Percentiles rank a stretch among this genome's conserved stretches.
These are phyloP conservation scores for Centropristis striata DNA, from an alignment of 2,113 vertebrate genomes.

Conservation along the genomic window DNA sequence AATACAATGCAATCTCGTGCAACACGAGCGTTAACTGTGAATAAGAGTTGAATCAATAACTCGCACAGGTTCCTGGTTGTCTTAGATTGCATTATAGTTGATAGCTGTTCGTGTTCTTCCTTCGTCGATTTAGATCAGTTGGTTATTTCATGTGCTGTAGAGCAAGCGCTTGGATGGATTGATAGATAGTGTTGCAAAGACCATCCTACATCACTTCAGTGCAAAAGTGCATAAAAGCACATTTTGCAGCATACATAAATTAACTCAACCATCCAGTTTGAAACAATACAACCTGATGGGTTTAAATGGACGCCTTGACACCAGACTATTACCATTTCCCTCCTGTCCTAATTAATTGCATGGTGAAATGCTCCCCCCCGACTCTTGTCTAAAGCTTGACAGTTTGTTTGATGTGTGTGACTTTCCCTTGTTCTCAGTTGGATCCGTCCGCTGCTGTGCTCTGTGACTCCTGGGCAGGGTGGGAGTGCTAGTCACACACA, in stretches of 20 bases:
- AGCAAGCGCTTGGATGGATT: too few relatives aligned
- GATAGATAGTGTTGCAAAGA: background rate
- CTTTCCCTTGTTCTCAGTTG: constrained; percentile 71
- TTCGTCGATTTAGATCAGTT: background rate
- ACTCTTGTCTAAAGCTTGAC: constrained; percentile 59
- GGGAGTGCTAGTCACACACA: background rate
- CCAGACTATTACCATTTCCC: constrained; percentile 56
- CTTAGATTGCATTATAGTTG: background rate
- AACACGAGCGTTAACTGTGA: background rate
- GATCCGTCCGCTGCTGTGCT: constrained; percentile 48
- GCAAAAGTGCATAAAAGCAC: constrained; percentile 10
- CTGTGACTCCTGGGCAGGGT: constrained; percentile 39
- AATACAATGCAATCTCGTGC: background rate
- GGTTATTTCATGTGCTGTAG: background rate
- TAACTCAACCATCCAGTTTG: constrained; percentile 30
- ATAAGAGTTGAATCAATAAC: background rate
- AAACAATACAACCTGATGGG: constrained; percentile 36
- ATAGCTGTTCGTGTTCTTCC: background rate
- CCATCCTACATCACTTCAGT: background rate
- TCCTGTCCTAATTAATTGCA: constrained; percentile 62
- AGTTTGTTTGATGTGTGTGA: constrained; percentile 73
- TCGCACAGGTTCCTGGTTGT: too few relatives aligned
- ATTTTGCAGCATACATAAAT: constrained; percentile 41
- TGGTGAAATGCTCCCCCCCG: constrained; percentile 45
- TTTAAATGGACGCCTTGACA: constrained; percentile 54